Percentiles rank a stretch among this genome's conserved stretches.
Evolutionary conservation across 2,888 invertebrate species (phyloP).

Genomic region (Lasioglossum marginatum): DNA sequence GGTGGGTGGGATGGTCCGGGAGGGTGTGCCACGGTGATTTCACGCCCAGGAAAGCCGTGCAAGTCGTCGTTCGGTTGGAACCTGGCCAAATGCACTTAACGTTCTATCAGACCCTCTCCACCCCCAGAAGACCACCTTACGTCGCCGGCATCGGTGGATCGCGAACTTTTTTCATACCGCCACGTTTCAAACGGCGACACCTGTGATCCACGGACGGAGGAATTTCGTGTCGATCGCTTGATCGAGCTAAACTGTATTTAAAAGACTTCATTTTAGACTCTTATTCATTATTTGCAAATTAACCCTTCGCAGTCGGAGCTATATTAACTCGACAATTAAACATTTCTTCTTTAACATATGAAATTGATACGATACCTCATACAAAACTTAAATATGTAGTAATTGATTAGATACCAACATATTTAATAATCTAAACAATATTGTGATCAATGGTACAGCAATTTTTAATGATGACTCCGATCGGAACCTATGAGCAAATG

Average conservation of each 20-base stretch:
- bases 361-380: no score
- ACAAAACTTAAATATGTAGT: no score
- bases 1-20: conserved; percentile 43
- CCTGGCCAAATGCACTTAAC: conserved; percentile 82
- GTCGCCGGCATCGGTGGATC: conserved; percentile 41
- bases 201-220: background rate
- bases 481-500: no score
- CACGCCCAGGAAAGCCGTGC: conserved; percentile 70
- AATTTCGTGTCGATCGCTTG: background rate
- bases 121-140: conserved; percentile 59
- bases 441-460: no score
- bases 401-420: no score
- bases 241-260: background rate
- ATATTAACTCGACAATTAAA: no score
- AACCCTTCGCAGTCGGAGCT: no score
- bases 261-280: no score
- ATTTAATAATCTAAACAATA: no score
- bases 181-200: background rate
- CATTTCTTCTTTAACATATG: no score
- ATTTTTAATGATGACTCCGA: no score
- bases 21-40: conserved; percentile 69
- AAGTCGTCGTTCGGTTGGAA: conserved; percentile 76
- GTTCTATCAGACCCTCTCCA: conserved; percentile 76
- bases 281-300: no score
- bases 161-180: conserved; percentile 33